A percentile compares a stretch with the other conserved stretches of the same genome.
phyloP scores from a whole-genome alignment of 2,888 invertebrate species.

The Meiosimyza decipiens region DNA sequence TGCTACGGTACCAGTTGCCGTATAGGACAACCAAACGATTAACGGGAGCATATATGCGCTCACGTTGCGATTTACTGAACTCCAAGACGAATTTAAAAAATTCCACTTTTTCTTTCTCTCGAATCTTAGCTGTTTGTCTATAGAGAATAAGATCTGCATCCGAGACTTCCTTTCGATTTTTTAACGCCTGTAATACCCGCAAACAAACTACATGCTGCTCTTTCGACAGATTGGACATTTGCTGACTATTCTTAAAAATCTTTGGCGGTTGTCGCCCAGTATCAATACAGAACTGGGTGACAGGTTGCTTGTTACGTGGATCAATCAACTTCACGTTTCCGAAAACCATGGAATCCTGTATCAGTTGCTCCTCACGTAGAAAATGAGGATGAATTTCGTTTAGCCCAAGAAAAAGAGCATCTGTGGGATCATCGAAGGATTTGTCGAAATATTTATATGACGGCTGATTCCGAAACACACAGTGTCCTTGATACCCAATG shows the following conservation, averaged over 20 bases:
- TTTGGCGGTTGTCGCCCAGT: conserved; percentile 36
- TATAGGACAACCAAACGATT: conserved; percentile 49
- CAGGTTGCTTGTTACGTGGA: conserved; percentile 54
- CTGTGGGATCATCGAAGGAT: conserved; percentile 51
- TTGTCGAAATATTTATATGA: conserved; percentile 56
- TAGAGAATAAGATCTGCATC: conserved; percentile 50
- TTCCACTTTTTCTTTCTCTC: conserved; percentile 47
- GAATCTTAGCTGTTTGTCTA: conserved; percentile 41
- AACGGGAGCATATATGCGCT: conserved; percentile 50
- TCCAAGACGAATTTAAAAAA: conserved; percentile 52
- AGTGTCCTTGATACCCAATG: conserved; percentile 33
- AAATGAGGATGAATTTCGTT: conserved; percentile 55
- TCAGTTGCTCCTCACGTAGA: conserved; percentile 38
- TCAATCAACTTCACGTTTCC: conserved; percentile 42
- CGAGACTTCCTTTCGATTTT: conserved; percentile 36
- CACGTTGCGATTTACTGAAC: conserved; percentile 46
- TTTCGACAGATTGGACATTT: conserved; percentile 46
- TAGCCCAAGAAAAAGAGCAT: conserved; percentile 51
- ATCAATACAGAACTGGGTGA: conserved; percentile 44
- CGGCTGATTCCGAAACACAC: conserved; percentile 53
- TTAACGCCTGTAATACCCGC: conserved; percentile 48
- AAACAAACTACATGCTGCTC: conserved; percentile 54
- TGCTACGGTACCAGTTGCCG: conserved; percentile 48
- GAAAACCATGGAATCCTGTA: conserved; percentile 16
- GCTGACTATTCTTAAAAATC: conserved; percentile 46